A percentile compares a stretch with the other conserved stretches of the same genome.
Evolutionary conservation across 2,888 invertebrate species (phyloP).

Genomic region (Endomychus coccineus): DNA sequence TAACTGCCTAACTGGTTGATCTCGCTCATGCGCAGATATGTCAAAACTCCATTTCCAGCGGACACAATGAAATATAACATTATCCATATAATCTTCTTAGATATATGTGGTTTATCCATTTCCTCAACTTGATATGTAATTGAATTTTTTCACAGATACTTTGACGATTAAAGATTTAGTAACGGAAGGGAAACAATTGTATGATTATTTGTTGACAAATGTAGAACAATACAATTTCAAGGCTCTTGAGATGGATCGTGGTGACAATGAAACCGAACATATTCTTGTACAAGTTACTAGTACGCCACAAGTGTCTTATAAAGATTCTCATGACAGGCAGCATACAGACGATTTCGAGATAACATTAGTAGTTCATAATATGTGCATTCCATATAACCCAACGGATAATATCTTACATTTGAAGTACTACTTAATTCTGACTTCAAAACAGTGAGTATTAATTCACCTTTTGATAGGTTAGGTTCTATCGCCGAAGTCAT

Average conservation of each 20-base stretch:
- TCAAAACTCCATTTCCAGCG: too few relatives aligned
- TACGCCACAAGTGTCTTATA: constrained; percentile 51
- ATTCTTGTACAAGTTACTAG: constrained; percentile 56
- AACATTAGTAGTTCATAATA: constrained; percentile 57
- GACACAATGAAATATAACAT: too few relatives aligned
- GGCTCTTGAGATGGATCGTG: constrained; percentile 53
- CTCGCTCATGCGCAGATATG: too few relatives aligned
- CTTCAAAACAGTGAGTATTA: constrained; percentile 51
- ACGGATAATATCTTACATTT: constrained; percentile 43
- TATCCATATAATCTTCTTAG: too few relatives aligned
- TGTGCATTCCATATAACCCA: constrained; percentile 39
- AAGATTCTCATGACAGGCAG: constrained; percentile 52
- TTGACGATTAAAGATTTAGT: constrained; percentile 52
- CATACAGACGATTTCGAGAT: constrained; percentile 62
- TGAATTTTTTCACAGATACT: constrained; percentile 43
- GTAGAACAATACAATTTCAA: constrained; percentile 61
- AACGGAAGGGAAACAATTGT: constrained; percentile 58
- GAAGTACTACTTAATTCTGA: constrained; percentile 55
- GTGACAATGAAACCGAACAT: constrained; percentile 47
- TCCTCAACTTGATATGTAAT: neutral
- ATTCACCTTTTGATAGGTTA: too few relatives aligned
- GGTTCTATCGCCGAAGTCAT: too few relatives aligned
- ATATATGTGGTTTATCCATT: too few relatives aligned
- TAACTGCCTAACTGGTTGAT: too few relatives aligned
- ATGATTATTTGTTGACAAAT: constrained; percentile 61